These are phyloP conservation scores for Pogonocherus hispidulus DNA, from an alignment of 2,888 invertebrate genomes.

Conservation along the genomic window DNA sequence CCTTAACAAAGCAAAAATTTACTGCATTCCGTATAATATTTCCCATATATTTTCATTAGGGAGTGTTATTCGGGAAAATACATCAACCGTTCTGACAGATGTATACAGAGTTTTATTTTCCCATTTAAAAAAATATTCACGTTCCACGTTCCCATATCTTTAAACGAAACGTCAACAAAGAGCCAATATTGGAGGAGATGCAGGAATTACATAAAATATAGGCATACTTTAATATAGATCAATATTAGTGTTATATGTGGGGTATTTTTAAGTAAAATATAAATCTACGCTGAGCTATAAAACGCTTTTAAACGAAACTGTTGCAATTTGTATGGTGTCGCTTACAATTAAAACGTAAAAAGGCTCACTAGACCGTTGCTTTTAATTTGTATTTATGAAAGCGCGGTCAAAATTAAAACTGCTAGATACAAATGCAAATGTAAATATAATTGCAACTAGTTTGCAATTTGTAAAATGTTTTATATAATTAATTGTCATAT, in stretches of 20 bases:
- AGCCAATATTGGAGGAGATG: neutral
- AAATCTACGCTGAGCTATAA: neutral
- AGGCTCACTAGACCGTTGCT: slow-evolving; percentile 45
- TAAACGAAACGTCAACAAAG: slow-evolving; percentile 9
- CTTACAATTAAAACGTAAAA: slow-evolving; percentile 53
- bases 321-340: slow-evolving; percentile 51
- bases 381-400: slow-evolving; percentile 60
- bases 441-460: slow-evolving; percentile 56
- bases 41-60: slow-evolving; percentile 27
- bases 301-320: slow-evolving; percentile 2
- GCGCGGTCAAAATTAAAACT: slow-evolving; percentile 52
- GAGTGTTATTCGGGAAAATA: slow-evolving; percentile 20
- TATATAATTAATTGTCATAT: slow-evolving; percentile 51
- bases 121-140: slow-evolving; percentile 15
- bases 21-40: slow-evolving; percentile 7
- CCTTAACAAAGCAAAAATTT: slow-evolving; percentile 16
- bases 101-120: slow-evolving; percentile 25
- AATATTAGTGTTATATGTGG: neutral
- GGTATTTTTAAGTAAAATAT: neutral
- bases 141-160: neutral
- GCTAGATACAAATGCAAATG: slow-evolving; percentile 54
- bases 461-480: slow-evolving; percentile 55
- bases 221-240: neutral
- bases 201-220: no score
- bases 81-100: slow-evolving; percentile 22